Evolutionary conservation across 2,888 invertebrate species (phyloP).

Genomic region (Lasius platythorax): DNA sequence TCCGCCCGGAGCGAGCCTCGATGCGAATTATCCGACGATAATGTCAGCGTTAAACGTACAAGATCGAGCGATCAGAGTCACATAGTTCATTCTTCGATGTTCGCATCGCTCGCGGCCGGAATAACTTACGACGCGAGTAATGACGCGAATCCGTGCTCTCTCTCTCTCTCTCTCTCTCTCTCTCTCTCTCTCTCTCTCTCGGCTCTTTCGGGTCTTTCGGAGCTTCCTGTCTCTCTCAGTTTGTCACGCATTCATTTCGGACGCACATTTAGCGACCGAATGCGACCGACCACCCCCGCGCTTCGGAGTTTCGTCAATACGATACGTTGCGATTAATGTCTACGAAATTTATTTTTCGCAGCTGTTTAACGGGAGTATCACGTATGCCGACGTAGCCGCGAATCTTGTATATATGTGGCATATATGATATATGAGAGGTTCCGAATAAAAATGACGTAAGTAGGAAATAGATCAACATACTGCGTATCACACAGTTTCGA

Average conservation of each 20-base stretch:
- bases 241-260: constrained; percentile 34
- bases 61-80: constrained; percentile 67
- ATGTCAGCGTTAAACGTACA: constrained; percentile 68
- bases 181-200: background rate
- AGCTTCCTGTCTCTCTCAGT: background rate
- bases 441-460: constrained; percentile 22
- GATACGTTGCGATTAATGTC: background rate
- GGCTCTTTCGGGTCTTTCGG: no score
- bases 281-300: background rate
- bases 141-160: background rate
- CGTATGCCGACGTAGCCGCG: constrained; percentile 27
- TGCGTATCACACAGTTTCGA: constrained; percentile 19
- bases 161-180: background rate
- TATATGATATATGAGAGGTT: background rate
- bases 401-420: background rate
- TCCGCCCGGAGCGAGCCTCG: constrained; percentile 27
- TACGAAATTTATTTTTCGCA: constrained; percentile 19
- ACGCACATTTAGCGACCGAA: background rate
- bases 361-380: constrained; percentile 46
- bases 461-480: constrained; percentile 34
- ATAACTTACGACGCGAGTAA: constrained; percentile 55
- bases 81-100: constrained; percentile 66
- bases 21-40: constrained; percentile 63
- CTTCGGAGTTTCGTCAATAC: constrained; percentile 32
- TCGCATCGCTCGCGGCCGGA: constrained; percentile 49